Conservation (phyloP, 2,113 vertebrate species). For the Marmota flaviventris region DNA sequence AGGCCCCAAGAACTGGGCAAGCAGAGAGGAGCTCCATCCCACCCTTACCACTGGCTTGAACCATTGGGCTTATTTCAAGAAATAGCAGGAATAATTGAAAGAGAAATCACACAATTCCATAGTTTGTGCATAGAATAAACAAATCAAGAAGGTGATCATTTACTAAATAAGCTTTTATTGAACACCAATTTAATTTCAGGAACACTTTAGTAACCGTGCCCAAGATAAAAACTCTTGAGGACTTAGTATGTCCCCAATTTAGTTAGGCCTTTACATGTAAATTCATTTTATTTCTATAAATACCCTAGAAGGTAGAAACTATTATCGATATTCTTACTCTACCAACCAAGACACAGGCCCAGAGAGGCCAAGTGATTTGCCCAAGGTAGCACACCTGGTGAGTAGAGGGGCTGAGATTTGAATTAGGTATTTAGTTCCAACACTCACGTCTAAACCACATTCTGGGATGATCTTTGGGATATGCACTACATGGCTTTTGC, state of each 20-base stretch:
- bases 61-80: neutral
- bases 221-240: constrained; percentile 9
- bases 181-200: constrained; percentile 12
- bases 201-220: constrained; percentile 15
- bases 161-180: constrained; percentile 68
- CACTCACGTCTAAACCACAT: neutral
- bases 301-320: neutral
- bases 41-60: neutral
- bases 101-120: neutral
- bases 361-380: neutral
- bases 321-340: neutral
- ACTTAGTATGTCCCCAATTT: neutral
- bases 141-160: neutral
- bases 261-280: neutral
- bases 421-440: neutral
- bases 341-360: neutral
- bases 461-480: neutral
- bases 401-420: neutral
- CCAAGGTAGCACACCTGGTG: neutral
- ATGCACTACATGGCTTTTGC: neutral
- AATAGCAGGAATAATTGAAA: neutral
- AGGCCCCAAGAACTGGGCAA: neutral
- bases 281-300: constrained; percentile 6
- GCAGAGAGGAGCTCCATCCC: neutral
- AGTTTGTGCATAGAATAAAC: constrained; percentile 3